Base-by-base conservation (phyloP, 2,113 vertebrate genomes). In the Gnathonemus echidnorhynchus region DNA sequence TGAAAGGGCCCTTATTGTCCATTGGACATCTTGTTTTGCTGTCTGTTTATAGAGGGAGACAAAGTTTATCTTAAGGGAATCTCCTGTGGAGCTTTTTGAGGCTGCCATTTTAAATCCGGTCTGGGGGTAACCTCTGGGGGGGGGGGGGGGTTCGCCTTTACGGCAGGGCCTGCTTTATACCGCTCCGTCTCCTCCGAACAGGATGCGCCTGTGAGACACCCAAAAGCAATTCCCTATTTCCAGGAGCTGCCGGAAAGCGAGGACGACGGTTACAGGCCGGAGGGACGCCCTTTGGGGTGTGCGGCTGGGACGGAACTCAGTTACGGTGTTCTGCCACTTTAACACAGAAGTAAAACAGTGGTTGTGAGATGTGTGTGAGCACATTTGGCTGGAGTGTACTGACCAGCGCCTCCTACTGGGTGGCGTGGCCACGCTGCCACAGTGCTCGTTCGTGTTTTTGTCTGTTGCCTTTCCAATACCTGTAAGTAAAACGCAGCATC, bases 1-100 rank as follows among this genome's bases (percentile, higher is more conserved):
- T 88, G 87, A 70, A 70, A 70, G 88, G 80, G 62, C 85, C 84
- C 52, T 89, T 91, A 90, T 87, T 85, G 74, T 88, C 89, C 52
- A 74, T 87, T 48, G 85, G 90, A 89, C 91, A 45, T 50, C 35
- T 87, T 56, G 70, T 42, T 87, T 52, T 35, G 45, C 48, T 58
- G 46, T 89, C 15, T 86, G 48, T 49, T 39, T 49, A 49, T 50
- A 52, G 88, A 21, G 27, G 27, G 66, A 50, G 49, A 48, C 66
- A 31, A 74, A 88, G 9, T 66, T 70, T 15, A 1, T 77, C n/a
- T 74, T 74, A 39, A 19, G 42, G 19, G 31, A 80, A 15, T 11
- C 74, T 42, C 17, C 4, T 2, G 35, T 17, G 24, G 17, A 19
- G 5, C 27, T 39, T 5, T 87, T 35, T 31, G 5, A 13, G 49